phyloP scores from a whole-genome alignment of 2,888 invertebrate genomes.

The Nebria salina region DNA sequence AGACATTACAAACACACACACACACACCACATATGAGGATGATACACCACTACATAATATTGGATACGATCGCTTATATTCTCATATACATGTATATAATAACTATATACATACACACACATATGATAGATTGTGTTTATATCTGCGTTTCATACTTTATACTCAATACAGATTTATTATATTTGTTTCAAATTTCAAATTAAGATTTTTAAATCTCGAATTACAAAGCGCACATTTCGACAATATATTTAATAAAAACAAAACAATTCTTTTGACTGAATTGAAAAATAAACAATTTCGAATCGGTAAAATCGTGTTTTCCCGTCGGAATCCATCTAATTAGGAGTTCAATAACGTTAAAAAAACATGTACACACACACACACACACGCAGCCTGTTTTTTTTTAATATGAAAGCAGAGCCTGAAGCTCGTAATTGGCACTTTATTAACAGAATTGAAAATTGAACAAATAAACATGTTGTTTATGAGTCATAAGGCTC shows the following conservation, averaged over 20 bases:
- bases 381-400: too few species aligned
- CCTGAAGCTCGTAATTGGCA: background rate
- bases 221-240: too few species aligned
- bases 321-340: too few species aligned
- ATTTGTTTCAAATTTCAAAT: background rate
- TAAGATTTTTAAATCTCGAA: too few species aligned
- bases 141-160: background rate
- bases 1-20: constrained; percentile 56
- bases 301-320: too few species aligned
- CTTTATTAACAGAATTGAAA: background rate
- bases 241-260: too few species aligned
- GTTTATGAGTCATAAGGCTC: background rate
- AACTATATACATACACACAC: background rate
- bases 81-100: background rate
- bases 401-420: background rate
- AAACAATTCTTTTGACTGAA: too few species aligned
- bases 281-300: too few species aligned
- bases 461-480: background rate
- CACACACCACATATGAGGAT: background rate
- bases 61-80: background rate
- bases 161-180: background rate
- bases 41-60: background rate
- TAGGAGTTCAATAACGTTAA: too few species aligned
- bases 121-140: background rate
- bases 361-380: too few species aligned